Percentiles rank a stretch among this genome's conserved stretches.
Evolutionary conservation across 2,797 vertebrate species (phyloP).

Genomic region (Squalus acanthias): DNA sequence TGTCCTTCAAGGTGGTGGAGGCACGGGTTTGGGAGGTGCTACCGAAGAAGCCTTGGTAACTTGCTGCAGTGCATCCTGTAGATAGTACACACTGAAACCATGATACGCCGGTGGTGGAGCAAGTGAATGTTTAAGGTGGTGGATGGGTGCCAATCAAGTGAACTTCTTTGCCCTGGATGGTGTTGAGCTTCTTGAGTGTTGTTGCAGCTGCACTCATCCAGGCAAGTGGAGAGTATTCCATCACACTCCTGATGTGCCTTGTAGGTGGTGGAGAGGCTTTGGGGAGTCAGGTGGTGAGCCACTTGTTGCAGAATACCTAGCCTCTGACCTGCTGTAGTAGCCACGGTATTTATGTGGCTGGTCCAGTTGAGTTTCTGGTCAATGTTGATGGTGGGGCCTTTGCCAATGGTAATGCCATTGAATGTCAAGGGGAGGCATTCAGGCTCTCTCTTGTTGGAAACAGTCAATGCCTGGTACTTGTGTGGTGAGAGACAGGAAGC

Average conservation of each 20-base stretch:
- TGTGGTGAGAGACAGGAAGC: neutral
- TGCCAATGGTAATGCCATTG: neutral
- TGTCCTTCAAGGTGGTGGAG: no score
- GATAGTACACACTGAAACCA: neutral
- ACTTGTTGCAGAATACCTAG: neutral
- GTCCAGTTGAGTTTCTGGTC: neutral
- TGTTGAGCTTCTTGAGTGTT: neutral
- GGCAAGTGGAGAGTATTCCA: neutral
- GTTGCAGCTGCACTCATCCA: neutral
- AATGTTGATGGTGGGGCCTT: neutral
- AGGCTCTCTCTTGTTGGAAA: neutral
- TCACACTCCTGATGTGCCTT: neutral
- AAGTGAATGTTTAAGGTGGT: neutral
- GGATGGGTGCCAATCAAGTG: neutral
- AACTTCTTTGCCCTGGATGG: neutral
- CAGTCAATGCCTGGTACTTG: neutral
- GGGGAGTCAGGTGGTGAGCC: neutral
- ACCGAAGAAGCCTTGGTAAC: neutral
- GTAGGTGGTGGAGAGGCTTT: neutral
- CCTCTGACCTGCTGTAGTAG: neutral
- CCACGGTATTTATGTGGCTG: neutral
- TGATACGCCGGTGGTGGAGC: neutral
- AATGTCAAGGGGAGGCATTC: neutral
- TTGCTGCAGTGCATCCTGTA: neutral
- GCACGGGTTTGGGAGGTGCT: neutral